These are phyloP conservation scores for Julus scanicus DNA, from an alignment of 2,888 invertebrate species.

Conservation along the genomic window DNA sequence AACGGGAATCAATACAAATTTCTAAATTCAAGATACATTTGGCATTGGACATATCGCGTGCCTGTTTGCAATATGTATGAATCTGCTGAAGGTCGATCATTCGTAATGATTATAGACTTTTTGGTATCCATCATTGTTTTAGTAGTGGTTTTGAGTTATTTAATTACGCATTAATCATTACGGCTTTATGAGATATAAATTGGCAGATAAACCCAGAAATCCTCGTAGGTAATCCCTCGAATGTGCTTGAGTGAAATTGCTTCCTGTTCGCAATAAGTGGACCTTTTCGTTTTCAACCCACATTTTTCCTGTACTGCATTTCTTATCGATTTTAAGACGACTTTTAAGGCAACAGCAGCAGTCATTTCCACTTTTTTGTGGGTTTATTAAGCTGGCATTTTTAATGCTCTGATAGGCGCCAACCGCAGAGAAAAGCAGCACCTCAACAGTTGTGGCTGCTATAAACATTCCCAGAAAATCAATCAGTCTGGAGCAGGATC, in stretches of 20 bases:
- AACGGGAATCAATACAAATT: neutral
- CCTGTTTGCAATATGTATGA: neutral
- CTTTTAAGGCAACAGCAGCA: neutral
- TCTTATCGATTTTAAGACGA: slow-evolving; percentile 19
- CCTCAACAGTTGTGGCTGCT: neutral
- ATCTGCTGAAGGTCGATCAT: neutral
- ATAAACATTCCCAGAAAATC: neutral
- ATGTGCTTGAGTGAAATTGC: neutral
- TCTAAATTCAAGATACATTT: neutral
- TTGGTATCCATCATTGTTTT: neutral
- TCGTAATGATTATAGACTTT: neutral
- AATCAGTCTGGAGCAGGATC: neutral
- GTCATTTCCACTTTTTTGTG: neutral
- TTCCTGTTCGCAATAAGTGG: neutral
- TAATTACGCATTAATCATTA: neutral
- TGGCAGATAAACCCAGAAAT: neutral
- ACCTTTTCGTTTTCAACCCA: neutral
- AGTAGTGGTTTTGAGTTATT: neutral
- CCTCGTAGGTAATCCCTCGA: neutral
- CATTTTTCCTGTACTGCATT: neutral
- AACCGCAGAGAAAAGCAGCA: too few species aligned
- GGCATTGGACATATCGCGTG: neutral
- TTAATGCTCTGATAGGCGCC: too few species aligned
- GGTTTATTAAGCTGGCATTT: neutral
- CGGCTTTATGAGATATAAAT: neutral